Percentiles rank a stretch among this genome's conserved stretches.
These are phyloP conservation scores for Ageneiosus marmoratus DNA, from an alignment of 2,113 vertebrate genomes.

Conservation along the genomic window DNA sequence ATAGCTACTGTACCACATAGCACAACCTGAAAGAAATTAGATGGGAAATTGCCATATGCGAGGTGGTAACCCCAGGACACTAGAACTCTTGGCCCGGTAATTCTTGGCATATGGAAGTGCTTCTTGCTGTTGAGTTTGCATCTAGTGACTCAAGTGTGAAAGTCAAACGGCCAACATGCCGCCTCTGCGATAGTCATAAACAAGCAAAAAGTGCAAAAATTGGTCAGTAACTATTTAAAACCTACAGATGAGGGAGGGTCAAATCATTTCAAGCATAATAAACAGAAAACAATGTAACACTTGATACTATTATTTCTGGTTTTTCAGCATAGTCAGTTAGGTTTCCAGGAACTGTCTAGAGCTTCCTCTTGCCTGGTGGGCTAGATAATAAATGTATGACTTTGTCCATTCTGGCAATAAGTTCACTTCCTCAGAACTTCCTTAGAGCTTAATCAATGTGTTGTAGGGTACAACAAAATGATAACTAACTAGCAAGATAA, in stretches of 20 bases:
- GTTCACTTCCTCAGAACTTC: too few relatives aligned
- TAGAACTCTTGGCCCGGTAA: slow-evolving; percentile 34
- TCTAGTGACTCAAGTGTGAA: slow-evolving; percentile 14
- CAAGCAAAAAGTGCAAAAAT: background rate
- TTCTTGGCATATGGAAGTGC: slow-evolving; percentile 17
- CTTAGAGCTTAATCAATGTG: too few relatives aligned
- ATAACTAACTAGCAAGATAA: too few relatives aligned
- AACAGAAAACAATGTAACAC: too few relatives aligned
- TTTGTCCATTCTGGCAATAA: too few relatives aligned
- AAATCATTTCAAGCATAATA: too few relatives aligned
- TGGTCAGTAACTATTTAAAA: background rate
- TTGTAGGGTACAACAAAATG: too few relatives aligned
- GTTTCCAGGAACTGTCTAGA: too few relatives aligned
- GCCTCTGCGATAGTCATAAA: background rate
- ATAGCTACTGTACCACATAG: slow-evolving; percentile 50
- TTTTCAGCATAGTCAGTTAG: too few relatives aligned
- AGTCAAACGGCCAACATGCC: background rate
- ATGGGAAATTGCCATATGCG: slow-evolving; percentile 61
- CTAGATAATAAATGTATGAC: too few relatives aligned
- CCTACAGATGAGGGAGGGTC: background rate
- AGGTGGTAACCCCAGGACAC: slow-evolving; percentile 59
- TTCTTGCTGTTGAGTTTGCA: background rate
- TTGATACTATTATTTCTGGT: too few relatives aligned
- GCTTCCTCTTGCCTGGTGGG: too few relatives aligned
- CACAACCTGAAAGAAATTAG: slow-evolving; percentile 62